Evolutionary conservation across 92 coral and sea anemone genomes (phyloP), one percentile per base, ranked within the genome.

Genomic region (Umimayanthus kanabou): DNA sequence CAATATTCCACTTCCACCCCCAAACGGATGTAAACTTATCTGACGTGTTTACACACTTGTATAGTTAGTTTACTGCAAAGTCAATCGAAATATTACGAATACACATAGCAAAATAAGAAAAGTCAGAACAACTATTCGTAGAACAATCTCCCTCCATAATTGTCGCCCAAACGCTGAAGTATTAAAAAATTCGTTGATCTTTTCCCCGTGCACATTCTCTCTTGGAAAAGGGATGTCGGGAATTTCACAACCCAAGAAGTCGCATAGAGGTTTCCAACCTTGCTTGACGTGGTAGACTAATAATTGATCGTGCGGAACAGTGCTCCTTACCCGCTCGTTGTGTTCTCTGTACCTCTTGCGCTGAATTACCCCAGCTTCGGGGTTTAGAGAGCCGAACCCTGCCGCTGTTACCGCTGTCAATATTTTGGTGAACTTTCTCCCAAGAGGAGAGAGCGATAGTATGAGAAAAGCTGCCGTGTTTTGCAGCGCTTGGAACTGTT

Each of bases 321-420:
- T 39, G 23, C 57, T 65, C 58, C 9, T 65, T 6, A 81, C 85
- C 45, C 85, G 66, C 33, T 81, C 75, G 30, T 81, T 81, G 61
- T 81, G 85, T 65, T 81, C 85, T 64, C 85, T 73, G 39, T 81
- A 81, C 40, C 85, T 65, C 73, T 81, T 81, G 1, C 85, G 85
- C 8, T 81, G 85, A 40, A 81, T 81, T 4, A 61, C 30, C 16
- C 85, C 85, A 3, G 85, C 85, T 1, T 81, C 85, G 15, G 85
- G 85, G 33, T 65, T 39, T 23, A 81, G 42, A 40, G 61, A 81
- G 45, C 85, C 85, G 14, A 81, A 65, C 4, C 61, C 85, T 39
- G 85, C 85, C 26, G 75, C 23, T 40, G 76, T 81, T 65, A 81
- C 61, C 14, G 85, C 85, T 81, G 73, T 69, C 50, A 81, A 39